Percentiles rank a stretch among this genome's conserved stretches.
These are phyloP conservation scores for Caerostris extrusa DNA, from an alignment of 1,140 invertebrate genomes.

Conservation along the genomic window DNA sequence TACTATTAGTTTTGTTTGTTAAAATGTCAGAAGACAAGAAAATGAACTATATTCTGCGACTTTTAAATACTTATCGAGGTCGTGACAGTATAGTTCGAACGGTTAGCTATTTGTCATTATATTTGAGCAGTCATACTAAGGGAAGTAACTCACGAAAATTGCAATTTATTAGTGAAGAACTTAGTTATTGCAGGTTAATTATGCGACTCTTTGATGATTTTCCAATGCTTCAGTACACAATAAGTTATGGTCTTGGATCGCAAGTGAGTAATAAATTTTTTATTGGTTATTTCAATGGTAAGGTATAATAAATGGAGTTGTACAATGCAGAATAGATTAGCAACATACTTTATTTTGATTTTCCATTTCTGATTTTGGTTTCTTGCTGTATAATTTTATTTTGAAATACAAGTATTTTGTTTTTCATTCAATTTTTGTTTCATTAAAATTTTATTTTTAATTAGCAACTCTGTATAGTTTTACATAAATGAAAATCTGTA, in stretches of 20 bases:
- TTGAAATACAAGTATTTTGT: no score
- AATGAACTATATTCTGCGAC: slow-evolving; percentile 8
- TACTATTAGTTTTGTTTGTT: background rate
- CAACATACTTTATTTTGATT: no score
- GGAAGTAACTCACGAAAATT: slow-evolving; percentile 40
- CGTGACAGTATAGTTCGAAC: slow-evolving; percentile 61
- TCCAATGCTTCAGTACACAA: slow-evolving; percentile 57
- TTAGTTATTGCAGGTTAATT: slow-evolving; percentile 56
- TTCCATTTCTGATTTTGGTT: no score
- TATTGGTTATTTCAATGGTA: no score
- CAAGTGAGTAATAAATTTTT: background rate
- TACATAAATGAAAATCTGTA: no score
- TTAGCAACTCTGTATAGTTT: no score
- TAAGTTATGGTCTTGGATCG: slow-evolving; percentile 56
- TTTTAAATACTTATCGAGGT: slow-evolving; percentile 38
- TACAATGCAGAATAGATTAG: no score
- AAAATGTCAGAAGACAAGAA: background rate
- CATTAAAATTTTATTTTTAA: no score
- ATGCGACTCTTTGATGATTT: slow-evolving; percentile 59
- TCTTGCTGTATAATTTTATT: no score
- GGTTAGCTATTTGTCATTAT: slow-evolving; percentile 48
- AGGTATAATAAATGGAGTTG: no score
- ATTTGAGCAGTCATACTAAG: slow-evolving; percentile 47
- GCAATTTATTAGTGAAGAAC: slow-evolving; percentile 53
- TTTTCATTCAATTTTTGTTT: no score